Conservation (phyloP, 2,113 vertebrate species). For the Pterophyllum scalare region DNA sequence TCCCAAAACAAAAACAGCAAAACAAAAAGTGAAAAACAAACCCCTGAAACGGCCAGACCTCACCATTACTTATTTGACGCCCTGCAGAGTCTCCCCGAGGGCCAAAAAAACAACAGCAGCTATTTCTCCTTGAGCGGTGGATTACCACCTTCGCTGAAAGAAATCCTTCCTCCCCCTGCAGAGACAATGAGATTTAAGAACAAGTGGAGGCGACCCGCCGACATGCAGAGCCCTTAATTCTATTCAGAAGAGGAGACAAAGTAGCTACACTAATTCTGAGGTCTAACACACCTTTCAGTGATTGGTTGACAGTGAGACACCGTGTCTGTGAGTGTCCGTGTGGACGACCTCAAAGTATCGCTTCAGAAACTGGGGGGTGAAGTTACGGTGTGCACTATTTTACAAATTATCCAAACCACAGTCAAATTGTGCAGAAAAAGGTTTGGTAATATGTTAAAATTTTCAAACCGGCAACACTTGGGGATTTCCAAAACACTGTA, state of each 20-base stretch:
- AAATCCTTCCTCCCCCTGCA: slow-evolving; percentile 29
- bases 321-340: background rate
- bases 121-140: slow-evolving; percentile 41
- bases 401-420: too few relatives aligned
- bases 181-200: slow-evolving; percentile 35
- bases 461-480: too few relatives aligned
- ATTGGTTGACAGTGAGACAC: background rate
- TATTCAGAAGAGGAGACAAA: slow-evolving; percentile 30
- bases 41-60: background rate
- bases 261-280: slow-evolving; percentile 27
- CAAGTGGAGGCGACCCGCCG: slow-evolving; percentile 14
- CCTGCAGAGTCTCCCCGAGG: slow-evolving; percentile 12
- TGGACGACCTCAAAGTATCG: background rate
- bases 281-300: background rate
- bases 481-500: background rate
- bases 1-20: background rate
- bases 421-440: too few relatives aligned
- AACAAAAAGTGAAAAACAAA: slow-evolving; percentile 5
- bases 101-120: slow-evolving; percentile 25
- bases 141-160: slow-evolving; percentile 37
- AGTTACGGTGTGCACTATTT: too few relatives aligned
- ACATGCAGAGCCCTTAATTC: slow-evolving; percentile 24
- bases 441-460: too few relatives aligned
- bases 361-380: background rate
- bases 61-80: slow-evolving; percentile 6